phyloP scores from a whole-genome alignment of 2,888 invertebrate species.

The Callimorpha dominula region DNA sequence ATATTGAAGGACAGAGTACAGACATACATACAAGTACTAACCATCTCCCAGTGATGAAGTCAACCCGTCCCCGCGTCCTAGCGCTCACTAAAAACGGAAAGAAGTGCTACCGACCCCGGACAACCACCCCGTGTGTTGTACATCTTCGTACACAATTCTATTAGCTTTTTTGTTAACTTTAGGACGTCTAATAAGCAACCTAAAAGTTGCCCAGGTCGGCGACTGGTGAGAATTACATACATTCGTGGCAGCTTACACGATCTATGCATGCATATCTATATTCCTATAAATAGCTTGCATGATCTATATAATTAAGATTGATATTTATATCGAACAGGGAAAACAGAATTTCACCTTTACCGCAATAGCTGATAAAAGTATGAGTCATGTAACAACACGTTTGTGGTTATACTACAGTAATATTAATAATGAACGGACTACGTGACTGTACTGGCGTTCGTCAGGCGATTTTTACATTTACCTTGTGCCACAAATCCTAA shows the following conservation, averaged over 20 bases:
- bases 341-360: not conserved
- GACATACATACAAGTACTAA: not conserved
- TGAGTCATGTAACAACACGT: slow-evolving; percentile 5
- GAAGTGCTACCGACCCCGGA: not conserved
- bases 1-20: not conserved
- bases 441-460: slow-evolving; percentile 41
- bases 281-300: too few species aligned
- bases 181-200: too few species aligned
- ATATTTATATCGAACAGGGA: not conserved
- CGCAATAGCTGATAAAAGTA: not conserved
- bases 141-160: too few species aligned
- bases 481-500: slow-evolving; percentile 1
- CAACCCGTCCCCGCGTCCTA: not conserved
- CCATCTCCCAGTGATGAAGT: not conserved
- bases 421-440: slow-evolving; percentile 27
- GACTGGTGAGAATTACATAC: too few species aligned
- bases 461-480: slow-evolving; percentile 40
- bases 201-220: too few species aligned
- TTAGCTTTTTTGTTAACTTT: too few species aligned
- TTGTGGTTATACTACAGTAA: slow-evolving; percentile 5
- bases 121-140: too few species aligned
- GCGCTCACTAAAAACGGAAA: not conserved
- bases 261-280: not conserved
- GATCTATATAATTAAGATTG: not conserved
- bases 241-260: not conserved